phyloP scores from a whole-genome alignment of 2,113 vertebrate species.

The Datnioides undecimradiatus region DNA sequence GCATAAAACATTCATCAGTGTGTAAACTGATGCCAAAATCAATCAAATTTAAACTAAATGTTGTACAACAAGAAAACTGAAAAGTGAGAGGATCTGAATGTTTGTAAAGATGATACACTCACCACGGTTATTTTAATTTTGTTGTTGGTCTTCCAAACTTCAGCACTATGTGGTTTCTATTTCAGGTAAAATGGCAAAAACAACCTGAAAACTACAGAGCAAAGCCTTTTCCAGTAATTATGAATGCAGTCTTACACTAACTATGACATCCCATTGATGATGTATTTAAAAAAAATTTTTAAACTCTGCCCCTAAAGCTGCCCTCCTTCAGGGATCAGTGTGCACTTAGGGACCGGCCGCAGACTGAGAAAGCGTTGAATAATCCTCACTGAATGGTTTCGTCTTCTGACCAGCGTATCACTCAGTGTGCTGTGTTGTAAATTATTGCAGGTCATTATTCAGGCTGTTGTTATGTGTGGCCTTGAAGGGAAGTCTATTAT shows the following conservation, averaged over 20 bases:
- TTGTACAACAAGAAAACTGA: neutral
- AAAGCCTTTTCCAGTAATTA: too few species aligned
- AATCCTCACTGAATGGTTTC: conserved; percentile 54
- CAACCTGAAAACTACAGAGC: too few species aligned
- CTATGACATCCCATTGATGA: neutral
- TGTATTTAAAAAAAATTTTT: too few species aligned
- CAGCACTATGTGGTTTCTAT: neutral
- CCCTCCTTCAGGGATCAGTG: conserved; percentile 8
- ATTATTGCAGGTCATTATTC: conserved; percentile 74
- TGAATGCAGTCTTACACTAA: neutral
- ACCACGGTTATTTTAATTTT: neutral
- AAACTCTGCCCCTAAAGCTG: neutral
- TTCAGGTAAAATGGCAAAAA: neutral
- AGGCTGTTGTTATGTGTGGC: conserved; percentile 69
- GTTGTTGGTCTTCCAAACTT: neutral
- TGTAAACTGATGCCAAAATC: neutral
- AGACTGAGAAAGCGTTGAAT: conserved; percentile 54
- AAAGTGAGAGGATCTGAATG: neutral
- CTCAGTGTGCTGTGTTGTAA: conserved; percentile 57
- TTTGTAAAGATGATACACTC: neutral
- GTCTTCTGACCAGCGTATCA: conserved; percentile 31
- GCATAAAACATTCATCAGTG: neutral
- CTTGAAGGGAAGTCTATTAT: conserved; percentile 74
- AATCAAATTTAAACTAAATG: neutral
- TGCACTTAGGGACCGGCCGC: conserved; percentile 12